Conservation (phyloP, 2,797 vertebrate species). For the Platyrinchus mystaceus region DNA sequence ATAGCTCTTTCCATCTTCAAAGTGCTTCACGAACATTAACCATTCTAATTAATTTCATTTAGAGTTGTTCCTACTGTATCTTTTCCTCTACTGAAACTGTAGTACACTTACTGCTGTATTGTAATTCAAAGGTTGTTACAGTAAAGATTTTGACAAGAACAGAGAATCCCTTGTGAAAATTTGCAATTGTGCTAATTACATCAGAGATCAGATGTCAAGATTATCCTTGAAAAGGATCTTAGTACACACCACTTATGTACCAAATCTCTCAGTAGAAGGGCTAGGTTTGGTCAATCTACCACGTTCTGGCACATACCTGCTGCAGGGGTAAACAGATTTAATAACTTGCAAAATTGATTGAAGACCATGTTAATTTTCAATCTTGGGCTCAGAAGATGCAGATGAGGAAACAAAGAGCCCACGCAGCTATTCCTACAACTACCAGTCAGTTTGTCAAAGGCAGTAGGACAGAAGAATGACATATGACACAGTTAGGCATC, state of each 20-base stretch:
- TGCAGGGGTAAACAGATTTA: constrained; percentile 24
- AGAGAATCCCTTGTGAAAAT: constrained; percentile 70
- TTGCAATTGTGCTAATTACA: constrained; percentile 69
- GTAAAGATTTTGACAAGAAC: constrained; percentile 74
- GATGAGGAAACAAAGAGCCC: constrained; percentile 4
- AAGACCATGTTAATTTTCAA: constrained; percentile 42
- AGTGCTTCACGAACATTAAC: constrained; percentile 55
- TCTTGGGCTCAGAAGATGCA: constrained; percentile 11
- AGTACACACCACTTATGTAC: background rate
- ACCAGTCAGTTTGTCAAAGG: constrained; percentile 12
- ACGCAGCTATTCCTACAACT: background rate
- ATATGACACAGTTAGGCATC: background rate
- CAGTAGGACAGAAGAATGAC: constrained; percentile 51
- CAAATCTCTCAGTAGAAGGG: constrained; percentile 27
- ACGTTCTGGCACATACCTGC: background rate
- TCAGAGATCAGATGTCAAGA: constrained; percentile 57
- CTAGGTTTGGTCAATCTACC: constrained; percentile 29
- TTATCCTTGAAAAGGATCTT: constrained; percentile 51
- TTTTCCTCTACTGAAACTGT: constrained; percentile 41
- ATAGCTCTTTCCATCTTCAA: constrained; percentile 55
- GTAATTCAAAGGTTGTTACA: constrained; percentile 70
- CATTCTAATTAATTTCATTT: constrained; percentile 73
- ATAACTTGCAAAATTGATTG: constrained; percentile 3
- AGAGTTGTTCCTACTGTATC: constrained; percentile 51
- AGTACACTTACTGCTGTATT: constrained; percentile 64